Evolutionary conservation across 2,113 vertebrate species (phyloP).

Genomic region (Ceyx margarethae): DNA sequence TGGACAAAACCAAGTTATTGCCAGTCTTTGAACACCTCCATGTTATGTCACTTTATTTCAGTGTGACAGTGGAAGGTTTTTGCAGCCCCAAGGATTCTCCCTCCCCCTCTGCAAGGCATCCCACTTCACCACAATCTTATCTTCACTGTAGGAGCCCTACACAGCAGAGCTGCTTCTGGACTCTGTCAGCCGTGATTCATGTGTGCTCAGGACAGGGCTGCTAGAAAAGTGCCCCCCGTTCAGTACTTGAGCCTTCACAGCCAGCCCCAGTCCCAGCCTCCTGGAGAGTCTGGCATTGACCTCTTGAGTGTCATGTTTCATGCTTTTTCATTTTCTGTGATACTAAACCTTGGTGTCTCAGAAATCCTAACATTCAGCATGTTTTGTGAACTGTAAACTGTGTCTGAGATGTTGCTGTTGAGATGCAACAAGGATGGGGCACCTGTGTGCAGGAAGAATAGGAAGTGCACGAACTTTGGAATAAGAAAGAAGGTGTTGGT

Average conservation of each 20-base stretch:
- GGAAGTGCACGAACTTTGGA: not conserved
- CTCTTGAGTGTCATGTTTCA: not conserved
- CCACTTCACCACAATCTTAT: conserved; percentile 41
- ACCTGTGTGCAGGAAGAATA: not conserved
- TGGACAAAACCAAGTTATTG: not conserved
- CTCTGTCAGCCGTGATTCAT: conserved; percentile 24
- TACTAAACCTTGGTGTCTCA: not conserved
- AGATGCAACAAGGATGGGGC: not conserved
- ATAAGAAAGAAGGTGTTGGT: not conserved
- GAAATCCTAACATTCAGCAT: not conserved
- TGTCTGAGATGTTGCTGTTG: not conserved
- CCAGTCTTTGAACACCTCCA: accelerated
- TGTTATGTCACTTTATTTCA: not conserved
- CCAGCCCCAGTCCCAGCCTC: not conserved
- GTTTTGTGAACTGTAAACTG: not conserved
- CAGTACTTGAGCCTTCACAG: not conserved
- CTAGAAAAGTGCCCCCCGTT: not conserved
- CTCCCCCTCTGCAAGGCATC: conserved; percentile 54
- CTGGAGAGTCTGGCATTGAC: not conserved
- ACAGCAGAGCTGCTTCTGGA: conserved; percentile 53
- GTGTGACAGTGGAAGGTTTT: not conserved
- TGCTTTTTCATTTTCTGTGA: conserved; percentile 9
- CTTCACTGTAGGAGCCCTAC: conserved; percentile 19
- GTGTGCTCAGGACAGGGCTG: not conserved
- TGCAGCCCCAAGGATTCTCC: not conserved